Percentiles rank a stretch among this genome's conserved stretches.
Conservation (phyloP, 1,140 invertebrate species). For the Onthophagus taurus region DNA sequence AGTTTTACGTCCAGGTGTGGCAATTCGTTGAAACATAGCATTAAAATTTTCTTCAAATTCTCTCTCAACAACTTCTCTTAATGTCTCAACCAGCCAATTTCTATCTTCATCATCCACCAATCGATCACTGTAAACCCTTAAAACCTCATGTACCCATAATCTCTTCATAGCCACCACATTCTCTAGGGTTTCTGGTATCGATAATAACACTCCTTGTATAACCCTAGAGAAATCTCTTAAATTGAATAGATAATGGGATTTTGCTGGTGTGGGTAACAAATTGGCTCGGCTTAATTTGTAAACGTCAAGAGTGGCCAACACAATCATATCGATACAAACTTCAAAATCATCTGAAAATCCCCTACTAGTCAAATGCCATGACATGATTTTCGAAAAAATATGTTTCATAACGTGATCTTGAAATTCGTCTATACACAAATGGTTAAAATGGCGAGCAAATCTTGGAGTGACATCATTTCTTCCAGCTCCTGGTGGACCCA, state of each 20-base stretch:
- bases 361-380: conserved; percentile 90
- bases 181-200: conserved; percentile 85
- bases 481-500: conserved; percentile 76
- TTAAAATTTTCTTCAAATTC: conserved; percentile 43
- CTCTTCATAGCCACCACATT: conserved; percentile 81
- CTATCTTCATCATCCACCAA: conserved; percentile 74
- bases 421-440: conserved; percentile 84
- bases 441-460: conserved; percentile 85
- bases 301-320: conserved; percentile 73
- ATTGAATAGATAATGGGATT: conserved; percentile 93
- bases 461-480: conserved; percentile 76
- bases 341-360: conserved; percentile 95
- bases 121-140: conserved; percentile 90
- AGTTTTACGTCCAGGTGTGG: conserved; percentile 19
- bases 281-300: conserved; percentile 77
- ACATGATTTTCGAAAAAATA: conserved; percentile 84
- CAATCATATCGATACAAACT: conserved; percentile 82
- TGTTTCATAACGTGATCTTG: conserved; percentile 71
- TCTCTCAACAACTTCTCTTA: conserved; percentile 47
- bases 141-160: conserved; percentile 89
- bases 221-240: conserved; percentile 89
- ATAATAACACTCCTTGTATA: conserved; percentile 85
- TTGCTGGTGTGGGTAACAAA: conserved; percentile 80
- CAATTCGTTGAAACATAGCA: conserved; percentile 38
- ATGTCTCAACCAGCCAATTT: conserved; percentile 67